phyloP scores from a whole-genome alignment of 2,888 invertebrate genomes.

The Drosophila merina region DNA sequence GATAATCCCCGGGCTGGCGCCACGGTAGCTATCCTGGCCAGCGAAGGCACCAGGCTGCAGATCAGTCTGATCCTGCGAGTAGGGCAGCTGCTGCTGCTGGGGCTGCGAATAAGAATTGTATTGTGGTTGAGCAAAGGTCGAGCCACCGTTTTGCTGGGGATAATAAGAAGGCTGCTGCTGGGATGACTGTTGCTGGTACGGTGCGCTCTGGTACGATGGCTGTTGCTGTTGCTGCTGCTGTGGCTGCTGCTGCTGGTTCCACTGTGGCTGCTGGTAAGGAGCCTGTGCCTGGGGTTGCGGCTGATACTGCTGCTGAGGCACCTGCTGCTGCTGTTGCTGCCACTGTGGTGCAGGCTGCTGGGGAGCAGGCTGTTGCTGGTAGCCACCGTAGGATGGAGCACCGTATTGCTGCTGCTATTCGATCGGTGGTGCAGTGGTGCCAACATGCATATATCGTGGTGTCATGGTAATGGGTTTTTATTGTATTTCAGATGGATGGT shows the following conservation, averaged over 20 bases:
- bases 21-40: constrained; percentile 73
- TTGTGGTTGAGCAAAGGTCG: constrained; percentile 77
- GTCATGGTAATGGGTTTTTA: constrained; percentile 49
- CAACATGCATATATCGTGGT: constrained; percentile 54
- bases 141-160: constrained; percentile 79
- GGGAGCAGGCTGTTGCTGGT: constrained; percentile 59
- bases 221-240: constrained; percentile 59
- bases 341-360: constrained; percentile 53
- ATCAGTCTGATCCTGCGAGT: constrained; percentile 79
- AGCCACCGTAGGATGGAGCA: constrained; percentile 64
- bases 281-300: constrained; percentile 54
- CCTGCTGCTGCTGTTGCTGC: constrained; percentile 58
- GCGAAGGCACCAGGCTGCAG: constrained; percentile 48
- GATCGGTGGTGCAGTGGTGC: constrained; percentile 41
- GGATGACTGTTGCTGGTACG: constrained; percentile 67
- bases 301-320: constrained; percentile 51
- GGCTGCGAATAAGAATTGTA: constrained; percentile 84
- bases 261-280: constrained; percentile 54
- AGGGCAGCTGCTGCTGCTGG: constrained; percentile 59
- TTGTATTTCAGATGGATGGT: constrained; percentile 36
- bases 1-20: constrained; percentile 85
- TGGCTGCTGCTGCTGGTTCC: constrained; percentile 42
- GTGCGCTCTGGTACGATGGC: constrained; percentile 60
- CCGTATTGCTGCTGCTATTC: constrained; percentile 74
- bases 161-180: constrained; percentile 72